Percentiles rank a stretch among this genome's conserved stretches.
phyloP scores from a whole-genome alignment of 92 coral and sea anemone genomes.

The Bergia sp. region DNA sequence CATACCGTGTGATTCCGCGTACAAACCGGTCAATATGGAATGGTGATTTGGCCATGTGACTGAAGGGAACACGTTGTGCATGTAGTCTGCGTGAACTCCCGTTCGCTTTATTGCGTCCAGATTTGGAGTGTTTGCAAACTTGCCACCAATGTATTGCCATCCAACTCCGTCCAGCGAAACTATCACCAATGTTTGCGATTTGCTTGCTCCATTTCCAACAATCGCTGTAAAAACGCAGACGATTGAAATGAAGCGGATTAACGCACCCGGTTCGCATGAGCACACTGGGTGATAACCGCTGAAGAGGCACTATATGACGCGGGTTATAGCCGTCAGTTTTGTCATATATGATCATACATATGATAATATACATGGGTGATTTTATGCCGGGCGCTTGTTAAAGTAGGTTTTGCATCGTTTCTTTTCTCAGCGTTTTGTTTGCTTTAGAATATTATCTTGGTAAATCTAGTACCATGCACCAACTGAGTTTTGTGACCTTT shows the following conservation, averaged over 20 bases:
- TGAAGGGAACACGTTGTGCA: constrained; percentile 80
- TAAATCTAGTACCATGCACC: too few species aligned
- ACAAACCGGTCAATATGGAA: constrained; percentile 82
- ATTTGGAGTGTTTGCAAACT: constrained; percentile 75
- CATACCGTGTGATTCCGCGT: constrained; percentile 90
- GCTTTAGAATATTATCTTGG: too few species aligned
- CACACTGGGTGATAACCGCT: too few species aligned
- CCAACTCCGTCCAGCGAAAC: constrained; percentile 94
- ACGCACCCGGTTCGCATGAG: too few species aligned
- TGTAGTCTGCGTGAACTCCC: constrained; percentile 84
- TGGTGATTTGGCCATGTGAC: constrained; percentile 97
- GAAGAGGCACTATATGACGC: too few species aligned
- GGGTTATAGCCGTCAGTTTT: too few species aligned
- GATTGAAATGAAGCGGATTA: neutral
- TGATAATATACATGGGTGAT: too few species aligned
- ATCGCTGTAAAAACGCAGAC: neutral
- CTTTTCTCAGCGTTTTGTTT: too few species aligned
- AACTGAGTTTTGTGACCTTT: too few species aligned
- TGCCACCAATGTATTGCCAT: constrained; percentile 81
- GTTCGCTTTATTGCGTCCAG: constrained; percentile 63
- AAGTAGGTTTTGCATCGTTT: too few species aligned
- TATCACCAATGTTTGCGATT: constrained; percentile 55
- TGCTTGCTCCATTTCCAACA: neutral
- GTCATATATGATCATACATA: too few species aligned
- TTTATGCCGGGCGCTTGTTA: too few species aligned